A percentile compares a stretch with the other conserved stretches of the same genome.
Evolutionary conservation across 2,797 vertebrate genomes (phyloP).

Genomic region (Monodelphis domestica): DNA sequence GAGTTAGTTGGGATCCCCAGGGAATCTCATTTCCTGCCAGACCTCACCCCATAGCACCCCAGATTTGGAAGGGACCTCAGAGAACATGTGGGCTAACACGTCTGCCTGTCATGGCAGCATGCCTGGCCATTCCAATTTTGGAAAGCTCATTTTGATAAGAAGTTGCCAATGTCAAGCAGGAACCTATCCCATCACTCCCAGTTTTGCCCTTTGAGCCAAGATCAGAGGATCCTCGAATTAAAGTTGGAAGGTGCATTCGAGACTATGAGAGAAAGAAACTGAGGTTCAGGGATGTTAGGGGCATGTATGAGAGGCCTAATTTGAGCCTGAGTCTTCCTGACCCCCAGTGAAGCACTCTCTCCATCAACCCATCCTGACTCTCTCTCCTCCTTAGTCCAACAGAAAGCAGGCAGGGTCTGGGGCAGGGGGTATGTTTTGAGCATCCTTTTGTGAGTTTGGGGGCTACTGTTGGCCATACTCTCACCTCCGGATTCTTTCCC

Average conservation of each 20-base stretch:
- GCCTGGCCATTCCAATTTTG: background rate
- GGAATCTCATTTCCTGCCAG: background rate
- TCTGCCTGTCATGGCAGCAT: background rate
- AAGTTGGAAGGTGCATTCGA: background rate
- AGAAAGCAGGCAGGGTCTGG: background rate
- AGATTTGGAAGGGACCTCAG: background rate
- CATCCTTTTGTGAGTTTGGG: background rate
- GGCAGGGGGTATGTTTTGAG: background rate
- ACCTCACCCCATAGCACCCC: background rate
- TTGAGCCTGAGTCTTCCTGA: background rate
- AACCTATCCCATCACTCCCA: background rate
- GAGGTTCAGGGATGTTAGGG: background rate
- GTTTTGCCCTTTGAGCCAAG: background rate
- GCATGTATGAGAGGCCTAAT: background rate
- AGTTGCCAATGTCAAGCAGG: background rate
- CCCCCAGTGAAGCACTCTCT: background rate
- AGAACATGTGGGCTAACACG: background rate
- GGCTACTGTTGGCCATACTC: background rate
- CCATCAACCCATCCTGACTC: background rate
- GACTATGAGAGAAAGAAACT: background rate
- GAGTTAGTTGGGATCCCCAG: conserved; percentile 12
- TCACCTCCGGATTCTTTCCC: background rate
- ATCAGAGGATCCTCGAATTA: background rate
- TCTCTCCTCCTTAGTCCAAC: background rate
- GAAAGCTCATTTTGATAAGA: background rate